Evolutionary conservation across 2,113 vertebrate genomes (phyloP).

Genomic region (Dasypus novemcinctus): DNA sequence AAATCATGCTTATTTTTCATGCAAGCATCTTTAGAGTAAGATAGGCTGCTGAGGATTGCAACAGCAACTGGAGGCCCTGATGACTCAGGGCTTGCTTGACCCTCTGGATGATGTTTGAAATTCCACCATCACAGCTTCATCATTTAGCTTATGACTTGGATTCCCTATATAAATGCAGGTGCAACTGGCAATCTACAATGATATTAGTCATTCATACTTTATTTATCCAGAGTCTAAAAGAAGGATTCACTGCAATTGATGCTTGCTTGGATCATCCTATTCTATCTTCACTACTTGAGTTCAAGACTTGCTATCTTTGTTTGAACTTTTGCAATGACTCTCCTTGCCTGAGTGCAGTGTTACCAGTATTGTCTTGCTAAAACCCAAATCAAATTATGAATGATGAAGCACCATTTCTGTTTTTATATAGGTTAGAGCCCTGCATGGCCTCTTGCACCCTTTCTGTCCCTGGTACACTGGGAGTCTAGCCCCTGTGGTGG

Average conservation of each 20-base stretch:
- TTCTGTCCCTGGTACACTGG: not conserved
- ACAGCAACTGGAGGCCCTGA: fast-evolving
- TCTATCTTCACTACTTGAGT: not conserved
- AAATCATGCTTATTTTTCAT: not conserved
- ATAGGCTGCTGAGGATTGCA: not conserved
- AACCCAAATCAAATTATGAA: not conserved
- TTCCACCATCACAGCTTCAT: not conserved
- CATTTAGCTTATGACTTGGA: not conserved
- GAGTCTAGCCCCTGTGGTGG: no score
- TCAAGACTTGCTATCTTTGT: not conserved
- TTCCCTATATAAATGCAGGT: not conserved
- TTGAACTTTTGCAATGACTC: not conserved
- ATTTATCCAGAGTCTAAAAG: not conserved
- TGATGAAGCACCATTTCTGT: not conserved
- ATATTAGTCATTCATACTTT: not conserved
- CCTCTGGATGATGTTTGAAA: not conserved
- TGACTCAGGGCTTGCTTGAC: not conserved
- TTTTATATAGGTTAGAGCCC: not conserved
- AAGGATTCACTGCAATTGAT: not conserved
- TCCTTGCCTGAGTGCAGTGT: not conserved
- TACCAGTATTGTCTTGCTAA: not conserved
- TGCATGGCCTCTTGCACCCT: fast-evolving
- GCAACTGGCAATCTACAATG: not conserved
- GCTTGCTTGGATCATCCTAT: not conserved
- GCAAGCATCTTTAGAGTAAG: not conserved